Base-by-base conservation (phyloP, 1,140 invertebrate species). In the Drosophila oshimai region DNA sequence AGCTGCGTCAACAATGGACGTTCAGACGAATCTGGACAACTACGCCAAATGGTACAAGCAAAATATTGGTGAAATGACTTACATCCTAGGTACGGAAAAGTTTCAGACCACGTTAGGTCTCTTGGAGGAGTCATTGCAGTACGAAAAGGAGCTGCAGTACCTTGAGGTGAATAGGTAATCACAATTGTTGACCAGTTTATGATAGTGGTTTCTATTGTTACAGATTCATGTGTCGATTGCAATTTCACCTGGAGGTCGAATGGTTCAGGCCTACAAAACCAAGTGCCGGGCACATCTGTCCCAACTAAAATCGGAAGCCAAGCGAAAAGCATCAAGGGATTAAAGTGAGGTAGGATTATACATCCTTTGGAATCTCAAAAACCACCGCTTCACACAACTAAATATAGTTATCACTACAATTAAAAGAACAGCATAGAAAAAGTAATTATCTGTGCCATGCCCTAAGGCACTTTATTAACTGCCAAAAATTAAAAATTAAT, bases 31-130 rank as follows among this genome's bases (percentile, higher is more conserved):
- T 77, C 44, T 90, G 24, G 70, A 90, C 15, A 76, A 87, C 17
- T 90, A 90, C 49, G 89, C 81, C 12, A 62, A 89, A 29, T 90
- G 89, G 89, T 90, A 90, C 29, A 90, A 90, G 31, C 74, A 84
- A 17, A 78, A 89, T 37, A 89, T 90, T 41, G 76, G 83, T 10
- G 89, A 90, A 74, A 90, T 90, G 83, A 79, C 84, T 5, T 86
- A 78, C 44, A n/a, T 61, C 3, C 39, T 90, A 3, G 61, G 69
- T 1, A n/a, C 37, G 2, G 79, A 86, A n/a, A 69, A 79, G 28
- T 90, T 90, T 58, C 75, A 89, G 20, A 7, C 36, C 1, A 29
- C 73, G 3, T 33, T 90, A 1, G 51, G 64, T 10, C 41, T 89
- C 10, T 31, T 90, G 3, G 71, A 88, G 22, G 79, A 90, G 39